Conservation (phyloP, 1,140 invertebrate species). For the Pantala flavescens region DNA sequence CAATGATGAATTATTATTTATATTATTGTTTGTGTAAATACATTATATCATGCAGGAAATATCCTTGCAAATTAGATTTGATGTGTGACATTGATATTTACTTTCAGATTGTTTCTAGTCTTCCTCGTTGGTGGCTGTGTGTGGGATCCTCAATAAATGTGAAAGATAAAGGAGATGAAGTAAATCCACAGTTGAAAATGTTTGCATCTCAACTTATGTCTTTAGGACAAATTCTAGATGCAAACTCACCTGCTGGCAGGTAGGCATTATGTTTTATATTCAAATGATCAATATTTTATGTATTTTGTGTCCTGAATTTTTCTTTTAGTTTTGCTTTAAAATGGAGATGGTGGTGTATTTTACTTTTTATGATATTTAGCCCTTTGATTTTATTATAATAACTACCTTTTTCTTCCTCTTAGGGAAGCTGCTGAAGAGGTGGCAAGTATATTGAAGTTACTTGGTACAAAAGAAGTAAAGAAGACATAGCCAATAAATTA, state of each 20-base stretch:
- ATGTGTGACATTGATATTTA: neutral
- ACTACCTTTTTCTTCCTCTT: neutral
- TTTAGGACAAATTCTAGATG: neutral
- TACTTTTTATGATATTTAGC: too few species aligned
- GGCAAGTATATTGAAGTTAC: constrained; percentile 1
- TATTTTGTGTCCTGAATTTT: neutral
- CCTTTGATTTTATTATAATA: neutral
- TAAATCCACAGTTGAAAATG: neutral
- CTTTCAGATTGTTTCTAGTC: constrained; percentile 6
- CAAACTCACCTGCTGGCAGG: neutral
- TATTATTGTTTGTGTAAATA: too few species aligned
- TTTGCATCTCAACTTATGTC: neutral
- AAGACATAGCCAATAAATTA: constrained; percentile 4
- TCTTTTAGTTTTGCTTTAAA: too few species aligned
- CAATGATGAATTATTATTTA: too few species aligned
- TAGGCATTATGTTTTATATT: neutral
- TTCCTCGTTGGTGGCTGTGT: neutral
- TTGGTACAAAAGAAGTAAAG: neutral
- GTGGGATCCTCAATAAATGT: neutral
- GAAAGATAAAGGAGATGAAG: neutral
- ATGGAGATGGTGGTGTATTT: too few species aligned
- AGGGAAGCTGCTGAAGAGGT: neutral
- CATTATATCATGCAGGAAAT: too few species aligned
- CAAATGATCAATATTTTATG: neutral
- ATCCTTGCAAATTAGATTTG: too few species aligned